Evolutionary conservation across 1,140 invertebrate species (phyloP), one percentile per base, ranked within the genome.

Genomic region (Trialeurodes vaporariorum): DNA sequence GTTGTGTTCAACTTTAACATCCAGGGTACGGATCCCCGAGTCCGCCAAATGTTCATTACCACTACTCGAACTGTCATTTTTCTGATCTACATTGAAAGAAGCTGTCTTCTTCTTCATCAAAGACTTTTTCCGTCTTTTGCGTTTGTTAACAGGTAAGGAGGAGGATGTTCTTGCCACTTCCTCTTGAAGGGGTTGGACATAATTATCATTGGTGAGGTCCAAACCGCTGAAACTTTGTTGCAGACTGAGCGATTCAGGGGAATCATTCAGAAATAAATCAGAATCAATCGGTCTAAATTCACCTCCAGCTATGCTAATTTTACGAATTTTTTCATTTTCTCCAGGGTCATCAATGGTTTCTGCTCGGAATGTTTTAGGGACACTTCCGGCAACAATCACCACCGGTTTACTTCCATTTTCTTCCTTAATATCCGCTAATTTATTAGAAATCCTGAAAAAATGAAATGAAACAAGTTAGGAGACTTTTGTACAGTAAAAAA

Each of bases 121-220:
- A n/a, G 85, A 85, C 81, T 87, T 90, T 79, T 88, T 88, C 73
- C 87, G 86, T 12, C 89, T 83, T 74, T 87, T 90, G 71, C 89
- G 86, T 72, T 90, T 90, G 59, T 85, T 70, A 34, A 58, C 66
- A 27, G 63, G 64, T 17, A 67, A 61, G 23, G 68, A 65, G 23
- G 64, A 27, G n/a, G 27, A 25, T 67, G 66, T 67, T 27, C 58
- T 24, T 63, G 22, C 60, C 63, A 9, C 67, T 24, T 2, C 25
- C n/a, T 59, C 61, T 34, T 66, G 59, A 9, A 17, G 21, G 5
- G 34, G 5, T 17, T 49, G 34, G 34, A 49, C 17, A n/a, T n/a
- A n/a, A 9, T 9, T 17, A 49, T 49, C 34, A 49, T 49, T 49
- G 5, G 34, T 9, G 17, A 49, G 34, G 17, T 49, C 34, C 5